Evolutionary conservation across 1,140 invertebrate species (phyloP), one percentile per base, ranked within the genome.

Genomic region (Sitobion miscanthi): DNA sequence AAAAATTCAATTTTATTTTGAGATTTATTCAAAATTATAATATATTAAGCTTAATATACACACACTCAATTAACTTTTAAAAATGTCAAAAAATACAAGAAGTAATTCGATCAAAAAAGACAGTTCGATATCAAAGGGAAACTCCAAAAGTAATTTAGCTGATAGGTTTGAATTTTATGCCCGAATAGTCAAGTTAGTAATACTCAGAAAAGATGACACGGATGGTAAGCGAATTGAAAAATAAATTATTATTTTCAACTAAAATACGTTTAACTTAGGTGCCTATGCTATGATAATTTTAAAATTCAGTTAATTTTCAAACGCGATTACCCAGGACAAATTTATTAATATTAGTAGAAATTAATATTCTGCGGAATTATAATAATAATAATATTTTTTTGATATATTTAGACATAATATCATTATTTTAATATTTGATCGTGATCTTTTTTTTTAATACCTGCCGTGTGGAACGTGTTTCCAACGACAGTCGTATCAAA

Each of bases 91-190:
- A 47, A 47, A 17, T 14, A 86, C 47, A 86, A 47, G 3, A 86
- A n/a, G 42, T 17, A 86, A 49, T 42, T 86, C 45, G 6, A 47
- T 42, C 11, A 47, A 86, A 86, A 86, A 4, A 42, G 9, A 45
- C 23, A 86, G 23, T 86, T 45, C 23, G 5, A 30, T 0, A 30
- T 17, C 45, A 47, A 86, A 47, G 25, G 11, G 1, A 42, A 86
- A n/a, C 23, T 14, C 2, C n/a, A 52, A 54, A 54, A 52, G 11
- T 52, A 52, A 90, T 57, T 25, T 25, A 25, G 38, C 30, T 7
- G 54, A 42, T 1, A 90, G 17, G 88, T 90, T 90, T 57, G 52
- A 90, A 17, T 92, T 92, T 54, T 92, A 54, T 25, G 69, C 69
- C 14, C 77, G 77, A 54, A n/a, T 92, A 35, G 91, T 52, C 0